A percentile compares a stretch with the other conserved stretches of the same genome.
phyloP scores from a whole-genome alignment of 2,888 invertebrate genomes.

The Xanthorhoe designata region DNA sequence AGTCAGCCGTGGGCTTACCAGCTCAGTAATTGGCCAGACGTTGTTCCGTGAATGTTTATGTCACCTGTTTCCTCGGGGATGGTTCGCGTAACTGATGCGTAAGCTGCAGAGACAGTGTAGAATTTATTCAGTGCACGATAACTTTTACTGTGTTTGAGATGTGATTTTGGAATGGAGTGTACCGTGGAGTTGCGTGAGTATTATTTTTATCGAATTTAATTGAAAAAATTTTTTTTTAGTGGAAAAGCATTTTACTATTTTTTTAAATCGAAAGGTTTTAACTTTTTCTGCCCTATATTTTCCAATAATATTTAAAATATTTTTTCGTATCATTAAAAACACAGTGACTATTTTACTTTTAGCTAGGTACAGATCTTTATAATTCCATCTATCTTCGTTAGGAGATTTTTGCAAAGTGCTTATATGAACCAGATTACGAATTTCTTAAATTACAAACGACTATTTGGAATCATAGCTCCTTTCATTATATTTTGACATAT shows the following conservation, averaged over 20 bases:
- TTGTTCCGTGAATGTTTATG: slow-evolving; percentile 21
- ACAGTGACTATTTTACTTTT: too few species aligned
- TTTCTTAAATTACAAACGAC: too few species aligned
- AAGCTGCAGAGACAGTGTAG: slow-evolving; percentile 17
- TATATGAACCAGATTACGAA: too few species aligned
- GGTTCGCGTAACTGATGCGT: slow-evolving; percentile 27
- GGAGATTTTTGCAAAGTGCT: too few species aligned
- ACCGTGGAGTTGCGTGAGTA: slow-evolving; percentile 14
- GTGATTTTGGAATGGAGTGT: slow-evolving; percentile 21
- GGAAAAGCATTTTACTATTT: background rate
- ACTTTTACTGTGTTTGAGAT: slow-evolving; percentile 18
- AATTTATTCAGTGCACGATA: slow-evolving; percentile 22
- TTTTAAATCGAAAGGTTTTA: background rate
- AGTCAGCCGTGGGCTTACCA: slow-evolving; percentile 15
- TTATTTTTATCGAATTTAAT: background rate
- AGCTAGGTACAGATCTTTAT: too few species aligned
- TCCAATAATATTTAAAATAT: too few species aligned
- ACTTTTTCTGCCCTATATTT: background rate
- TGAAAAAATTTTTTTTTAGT: background rate
- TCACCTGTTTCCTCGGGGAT: slow-evolving; percentile 12
- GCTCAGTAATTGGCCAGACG: slow-evolving; percentile 33
- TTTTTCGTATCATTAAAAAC: too few species aligned
- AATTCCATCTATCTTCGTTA: too few species aligned
- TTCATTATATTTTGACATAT: too few species aligned
- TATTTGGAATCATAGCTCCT: too few species aligned